Conservation (phyloP, 2,113 vertebrate species). For the Macrotus californicus region DNA sequence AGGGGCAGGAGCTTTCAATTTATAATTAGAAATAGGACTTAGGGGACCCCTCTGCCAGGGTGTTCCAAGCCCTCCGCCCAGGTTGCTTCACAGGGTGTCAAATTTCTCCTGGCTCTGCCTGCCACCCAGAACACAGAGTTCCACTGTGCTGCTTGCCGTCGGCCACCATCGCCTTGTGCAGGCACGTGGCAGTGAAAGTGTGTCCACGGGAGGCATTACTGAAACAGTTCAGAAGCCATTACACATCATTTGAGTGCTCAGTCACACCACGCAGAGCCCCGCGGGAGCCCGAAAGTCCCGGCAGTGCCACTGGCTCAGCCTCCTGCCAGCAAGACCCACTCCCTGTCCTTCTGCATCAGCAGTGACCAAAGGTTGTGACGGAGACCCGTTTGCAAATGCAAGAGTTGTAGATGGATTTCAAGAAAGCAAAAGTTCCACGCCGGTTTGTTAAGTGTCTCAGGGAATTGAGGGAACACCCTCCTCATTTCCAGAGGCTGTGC, state of each 20-base stretch:
- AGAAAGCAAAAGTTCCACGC: neutral
- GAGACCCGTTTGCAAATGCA: neutral
- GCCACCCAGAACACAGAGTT: conserved; percentile 10
- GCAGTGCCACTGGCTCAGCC: rapidly evolving
- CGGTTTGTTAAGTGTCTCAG: neutral
- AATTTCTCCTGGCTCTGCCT: conserved; percentile 44
- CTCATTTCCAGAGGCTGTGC: neutral
- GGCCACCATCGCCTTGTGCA: neutral
- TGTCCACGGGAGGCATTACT: neutral
- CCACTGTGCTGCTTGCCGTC: neutral
- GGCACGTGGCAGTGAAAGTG: neutral
- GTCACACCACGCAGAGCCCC: rapidly evolving
- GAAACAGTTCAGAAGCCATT: neutral
- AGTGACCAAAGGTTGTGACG: rapidly evolving
- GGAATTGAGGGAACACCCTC: neutral
- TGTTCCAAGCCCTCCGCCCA: neutral
- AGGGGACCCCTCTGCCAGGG: neutral
- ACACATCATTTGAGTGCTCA: neutral
- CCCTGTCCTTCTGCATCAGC: neutral
- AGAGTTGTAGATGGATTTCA: neutral
- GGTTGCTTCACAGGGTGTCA: conserved; percentile 35
- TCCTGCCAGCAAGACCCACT: neutral
- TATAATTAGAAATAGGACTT: conserved; percentile 59
- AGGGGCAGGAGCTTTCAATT: conserved; percentile 27
- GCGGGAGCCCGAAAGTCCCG: too few species aligned